These are phyloP conservation scores for Phyllotis vaccarum DNA, from an alignment of 2,797 vertebrate genomes.

Conservation along the genomic window DNA sequence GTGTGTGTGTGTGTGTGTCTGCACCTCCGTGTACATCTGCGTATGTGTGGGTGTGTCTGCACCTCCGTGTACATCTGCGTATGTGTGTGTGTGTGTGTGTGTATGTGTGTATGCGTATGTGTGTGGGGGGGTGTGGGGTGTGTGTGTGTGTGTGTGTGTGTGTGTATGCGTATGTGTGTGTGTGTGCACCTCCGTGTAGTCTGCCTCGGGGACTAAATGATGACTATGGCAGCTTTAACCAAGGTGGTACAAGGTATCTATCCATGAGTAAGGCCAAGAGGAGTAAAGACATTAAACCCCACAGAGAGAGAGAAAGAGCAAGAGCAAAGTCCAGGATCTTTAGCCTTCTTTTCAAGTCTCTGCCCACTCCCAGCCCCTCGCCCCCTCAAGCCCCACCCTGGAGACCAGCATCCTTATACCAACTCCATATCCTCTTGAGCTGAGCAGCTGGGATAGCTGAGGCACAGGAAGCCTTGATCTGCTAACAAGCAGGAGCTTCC, in stretches of 20 bases:
- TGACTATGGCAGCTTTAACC: neutral
- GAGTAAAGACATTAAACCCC: neutral
- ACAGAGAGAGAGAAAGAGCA: neutral
- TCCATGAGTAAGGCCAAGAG: no score
- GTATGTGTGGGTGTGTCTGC: neutral
- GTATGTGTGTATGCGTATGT: neutral
- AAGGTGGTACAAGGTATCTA: neutral
- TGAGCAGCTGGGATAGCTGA: neutral
- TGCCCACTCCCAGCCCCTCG: neutral
- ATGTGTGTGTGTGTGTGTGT: no score
- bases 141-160: neutral
- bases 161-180: neutral
- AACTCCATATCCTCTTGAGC: neutral
- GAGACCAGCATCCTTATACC: neutral
- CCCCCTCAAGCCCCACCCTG: fast-evolving
- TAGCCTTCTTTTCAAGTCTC: no score
- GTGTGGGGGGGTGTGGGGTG: no score
- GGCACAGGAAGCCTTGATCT: neutral
- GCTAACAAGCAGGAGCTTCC: neutral
- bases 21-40: no score
- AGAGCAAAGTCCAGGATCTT: neutral
- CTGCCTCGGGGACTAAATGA: neutral
- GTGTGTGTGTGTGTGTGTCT: neutral
- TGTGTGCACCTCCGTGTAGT: neutral
- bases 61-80: neutral